Base-by-base conservation (phyloP, 2,888 invertebrate species). In the Watsonalla cultraria region DNA sequence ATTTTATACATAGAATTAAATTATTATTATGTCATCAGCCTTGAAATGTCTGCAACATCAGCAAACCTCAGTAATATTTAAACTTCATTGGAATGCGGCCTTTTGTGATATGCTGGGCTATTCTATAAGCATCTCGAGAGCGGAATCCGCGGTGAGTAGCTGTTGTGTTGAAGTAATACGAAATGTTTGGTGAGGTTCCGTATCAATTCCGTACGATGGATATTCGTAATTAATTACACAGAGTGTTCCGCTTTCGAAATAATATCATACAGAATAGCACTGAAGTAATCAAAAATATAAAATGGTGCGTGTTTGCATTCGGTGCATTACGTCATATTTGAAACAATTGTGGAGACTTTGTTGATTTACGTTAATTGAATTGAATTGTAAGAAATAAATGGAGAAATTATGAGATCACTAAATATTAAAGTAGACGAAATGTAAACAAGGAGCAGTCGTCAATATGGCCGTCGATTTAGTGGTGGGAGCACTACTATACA, bases 381-480 rank as follows among this genome's bases (percentile, higher is more conserved):
- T 70, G 71, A 70, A 68, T 75, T 71, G 77, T 75, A 74, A 59
- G 56, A 76, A 79, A 80, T 68, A 75, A 76, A 84, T 80, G 78
- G 76, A 80, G 72, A 81, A 75, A 77, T 82, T 71, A 82, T 82
- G 88, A 88, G 87, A 88, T 88, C 84, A 82, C 84, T 82, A 79
- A 82, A 82, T 75, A 81, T 72, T 74, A 79, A 65, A 72, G 39
- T 64, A 76, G 85, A 88, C 84, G 55, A 85, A 89, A 86, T 86
- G 86, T 86, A 87, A 87, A 87, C 86, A 87, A 86, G 84, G 65
- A 64, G 63, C 58, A 68, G 68, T 72, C 70, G 69, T 68, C 70
- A 65, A 59, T 78, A 80, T 79, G 80, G 79, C 81, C 74, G 66
- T 66, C 59, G 60, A 66, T 71, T 66, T 57, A 62, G 58, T 75